phyloP scores from a whole-genome alignment of 1,140 invertebrate genomes.

The Parasteatoda tepidariorum region DNA sequence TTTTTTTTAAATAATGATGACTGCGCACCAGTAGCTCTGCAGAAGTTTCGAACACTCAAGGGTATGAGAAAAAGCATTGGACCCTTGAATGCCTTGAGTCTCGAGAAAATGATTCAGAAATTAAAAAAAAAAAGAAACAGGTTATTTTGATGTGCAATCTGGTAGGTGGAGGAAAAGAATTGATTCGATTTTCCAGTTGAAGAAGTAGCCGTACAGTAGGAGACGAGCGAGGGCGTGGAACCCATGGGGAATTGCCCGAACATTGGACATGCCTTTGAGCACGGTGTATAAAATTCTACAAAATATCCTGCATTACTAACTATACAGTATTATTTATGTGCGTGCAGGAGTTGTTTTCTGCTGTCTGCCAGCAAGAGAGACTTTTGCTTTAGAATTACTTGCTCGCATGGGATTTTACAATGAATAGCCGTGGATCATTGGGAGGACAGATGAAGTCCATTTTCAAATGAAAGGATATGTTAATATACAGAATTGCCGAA shows the following conservation, averaged over 20 bases:
- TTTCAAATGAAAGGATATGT: neutral
- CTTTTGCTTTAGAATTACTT: constrained; percentile 8
- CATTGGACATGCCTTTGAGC: neutral
- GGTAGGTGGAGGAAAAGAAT: neutral
- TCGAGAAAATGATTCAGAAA: neutral
- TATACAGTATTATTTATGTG: neutral
- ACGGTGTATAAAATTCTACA: constrained; percentile 5
- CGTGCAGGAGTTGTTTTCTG: too few species aligned
- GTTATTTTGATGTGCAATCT: neutral
- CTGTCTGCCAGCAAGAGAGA: neutral
- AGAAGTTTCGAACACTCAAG: constrained; percentile 12
- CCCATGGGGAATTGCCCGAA: neutral
- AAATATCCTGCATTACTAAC: neutral
- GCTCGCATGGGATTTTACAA: neutral
- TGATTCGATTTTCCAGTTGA: neutral
- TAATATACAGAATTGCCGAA: constrained; percentile 1
- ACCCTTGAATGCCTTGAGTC: neutral
- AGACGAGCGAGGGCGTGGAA: neutral
- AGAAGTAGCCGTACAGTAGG: neutral
- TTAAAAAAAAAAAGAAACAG: neutral
- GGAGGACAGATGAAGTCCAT: neutral
- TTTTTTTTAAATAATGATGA: too few species aligned
- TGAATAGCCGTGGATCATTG: constrained; percentile 26
- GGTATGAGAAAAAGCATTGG: constrained; percentile 10
- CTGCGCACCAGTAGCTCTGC: neutral